Percentiles rank a stretch among this genome's conserved stretches.
These are phyloP conservation scores for Pocillopora verrucosa DNA, from an alignment of 64 coral and sea anemone genomes.

Conservation along the genomic window DNA sequence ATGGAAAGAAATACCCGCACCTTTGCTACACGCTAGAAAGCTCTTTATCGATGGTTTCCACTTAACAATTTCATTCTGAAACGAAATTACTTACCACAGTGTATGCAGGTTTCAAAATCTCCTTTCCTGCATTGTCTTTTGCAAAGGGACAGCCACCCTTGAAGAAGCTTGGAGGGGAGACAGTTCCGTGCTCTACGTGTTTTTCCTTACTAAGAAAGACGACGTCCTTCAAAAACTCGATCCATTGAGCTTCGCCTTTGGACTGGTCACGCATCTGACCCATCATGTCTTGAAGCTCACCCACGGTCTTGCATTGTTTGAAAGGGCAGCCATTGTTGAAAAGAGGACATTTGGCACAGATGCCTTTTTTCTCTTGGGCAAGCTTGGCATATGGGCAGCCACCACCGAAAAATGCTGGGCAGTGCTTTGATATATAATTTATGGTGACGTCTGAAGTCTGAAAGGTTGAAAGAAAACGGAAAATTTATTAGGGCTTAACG, in stretches of 20 bases:
- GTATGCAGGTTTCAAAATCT: not conserved
- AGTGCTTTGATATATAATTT: not conserved
- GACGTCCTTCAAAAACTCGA: not conserved
- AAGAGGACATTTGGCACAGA: not conserved
- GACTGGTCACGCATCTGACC: conserved; percentile 7
- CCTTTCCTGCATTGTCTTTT: not conserved
- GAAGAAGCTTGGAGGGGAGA: not conserved
- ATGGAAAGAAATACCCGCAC: too few relatives aligned
- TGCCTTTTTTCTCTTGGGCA: not conserved
- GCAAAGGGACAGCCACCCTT: not conserved
- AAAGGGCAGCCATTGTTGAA: conserved; percentile 31
- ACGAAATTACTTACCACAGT: not conserved
- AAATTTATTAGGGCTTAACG: too few relatives aligned
- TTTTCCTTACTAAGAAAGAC: not conserved
- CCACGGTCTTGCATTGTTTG: conserved; percentile 12
- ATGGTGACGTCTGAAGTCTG: too few relatives aligned
- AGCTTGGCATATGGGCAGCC: not conserved
- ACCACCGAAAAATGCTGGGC: not conserved
- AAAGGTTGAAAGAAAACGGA: too few relatives aligned
- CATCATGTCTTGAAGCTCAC: conserved; percentile 34
- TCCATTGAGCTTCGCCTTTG: conserved; percentile 9
- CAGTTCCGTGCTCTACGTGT: not conserved
- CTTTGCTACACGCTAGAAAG: too few relatives aligned
- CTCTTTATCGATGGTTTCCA: too few relatives aligned
- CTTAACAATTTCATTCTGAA: too few relatives aligned